Evolutionary conservation across 2,888 invertebrate genomes (phyloP), one percentile per base, ranked within the genome.

Genomic region (Drepanosiphum platanoidis): DNA sequence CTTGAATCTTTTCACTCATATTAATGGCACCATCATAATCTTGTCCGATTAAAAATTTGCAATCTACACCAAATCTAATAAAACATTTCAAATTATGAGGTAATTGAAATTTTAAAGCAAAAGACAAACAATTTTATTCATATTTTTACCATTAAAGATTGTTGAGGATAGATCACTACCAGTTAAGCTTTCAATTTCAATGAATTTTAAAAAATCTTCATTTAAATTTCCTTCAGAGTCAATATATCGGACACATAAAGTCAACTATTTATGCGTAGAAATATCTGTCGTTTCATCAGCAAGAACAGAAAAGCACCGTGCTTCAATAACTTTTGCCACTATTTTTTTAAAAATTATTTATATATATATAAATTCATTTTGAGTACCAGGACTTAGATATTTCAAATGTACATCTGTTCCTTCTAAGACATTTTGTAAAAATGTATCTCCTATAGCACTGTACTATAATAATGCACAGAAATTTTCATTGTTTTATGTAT

Each of bases 11-110:
- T 61, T 27, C 86, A 66, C 68, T 74, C 80, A 81, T 86, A n/a
- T 71, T 81, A 4, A 52, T 61, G n/a, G 75, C 81, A 52, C 80
- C 80, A 46, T 86, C 86, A 70, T 86, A 86, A 15, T 86, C 80
- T 52, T 86, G 86, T 18, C 81, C 84, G 34, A 36, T 30, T 61
- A 81, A 46, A 61, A 81, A 61, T 5, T 32, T 22, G 34, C 68
- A 68, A 34, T 68, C 68, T 34, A 68, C 3, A 7, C 74, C 75
- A 13, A 32, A 68, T 34, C 34, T 3, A 68, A 32, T 13, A 34
- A 68, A 68, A 68, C 68, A 8, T 27, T 66, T 13, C 27, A 66
- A 27, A 68, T 68, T 68, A 61, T 68, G 15, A 34, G 9, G 27
- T 9, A 61, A 61, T 8, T n/a, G 61, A 61, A n/a, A 61, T n/a